These are phyloP conservation scores for Cheilosia pagana DNA, from an alignment of 2,888 invertebrate genomes.

Conservation along the genomic window DNA sequence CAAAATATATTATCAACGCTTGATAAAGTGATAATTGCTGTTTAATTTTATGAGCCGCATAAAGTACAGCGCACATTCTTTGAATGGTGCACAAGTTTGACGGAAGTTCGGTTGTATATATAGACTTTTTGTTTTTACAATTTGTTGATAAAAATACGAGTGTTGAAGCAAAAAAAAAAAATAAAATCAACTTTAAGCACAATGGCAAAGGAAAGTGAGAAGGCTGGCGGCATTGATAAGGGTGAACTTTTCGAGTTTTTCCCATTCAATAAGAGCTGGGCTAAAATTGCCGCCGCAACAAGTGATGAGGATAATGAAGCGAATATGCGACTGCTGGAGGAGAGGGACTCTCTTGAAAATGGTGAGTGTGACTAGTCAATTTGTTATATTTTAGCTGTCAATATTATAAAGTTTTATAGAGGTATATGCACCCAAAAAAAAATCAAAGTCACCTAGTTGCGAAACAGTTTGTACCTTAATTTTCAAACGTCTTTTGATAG, in stretches of 20 bases:
- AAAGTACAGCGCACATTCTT: slow-evolving; percentile 2
- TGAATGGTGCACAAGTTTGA: slow-evolving; percentile 20
- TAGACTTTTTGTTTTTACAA: neutral
- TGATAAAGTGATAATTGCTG: slow-evolving; percentile 15
- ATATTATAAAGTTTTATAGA: no score
- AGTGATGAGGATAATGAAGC: slow-evolving; percentile 55
- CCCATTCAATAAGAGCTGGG: slow-evolving; percentile 57
- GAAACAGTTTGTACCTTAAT: no score
- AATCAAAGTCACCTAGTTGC: neutral
- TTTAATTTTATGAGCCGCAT: slow-evolving; percentile 25
- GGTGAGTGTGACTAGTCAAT: slow-evolving; percentile 35
- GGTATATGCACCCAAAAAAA: no score
- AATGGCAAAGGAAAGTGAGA: slow-evolving; percentile 48
- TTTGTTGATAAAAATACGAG: slow-evolving; percentile 4
- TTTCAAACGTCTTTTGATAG: no score
- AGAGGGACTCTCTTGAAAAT: slow-evolving; percentile 12
- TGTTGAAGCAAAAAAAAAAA: neutral
- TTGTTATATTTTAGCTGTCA: no score
- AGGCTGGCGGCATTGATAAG: slow-evolving; percentile 18
- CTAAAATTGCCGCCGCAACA: slow-evolving; percentile 13
- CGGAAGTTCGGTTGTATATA: slow-evolving; percentile 24
- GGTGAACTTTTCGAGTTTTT: slow-evolving; percentile 57
- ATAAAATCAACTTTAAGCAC: neutral
- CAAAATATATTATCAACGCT: neutral
- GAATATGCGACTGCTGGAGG: slow-evolving; percentile 32